Evolutionary conservation across 23 tunicate genomes (phyloP), one percentile per base, ranked within the genome.

Genomic region (Clavelina lepadiformis): DNA sequence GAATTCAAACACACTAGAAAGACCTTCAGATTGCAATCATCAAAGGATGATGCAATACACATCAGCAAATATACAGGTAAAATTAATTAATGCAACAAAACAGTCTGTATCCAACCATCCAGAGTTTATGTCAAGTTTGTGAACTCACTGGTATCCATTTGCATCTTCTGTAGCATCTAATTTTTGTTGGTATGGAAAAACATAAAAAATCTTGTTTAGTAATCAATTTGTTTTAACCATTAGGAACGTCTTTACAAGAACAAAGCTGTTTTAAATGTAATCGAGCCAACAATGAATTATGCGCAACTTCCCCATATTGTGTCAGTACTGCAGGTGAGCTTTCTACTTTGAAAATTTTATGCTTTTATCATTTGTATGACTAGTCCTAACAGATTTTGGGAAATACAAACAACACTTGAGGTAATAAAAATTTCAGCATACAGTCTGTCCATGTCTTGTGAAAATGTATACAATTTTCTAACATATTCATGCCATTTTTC

Each of bases 211-310:
- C 18, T 18, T 44, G 50, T 44, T 44, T 44, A 44, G 18, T 44
- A 13, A 44, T 44, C 13, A 44, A 13, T 44, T 44, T n/a, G n/a
- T n/a, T n/a, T n/a, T n/a, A n/a, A n/a, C n/a, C n/a, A 56, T 27
- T 63, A 87, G 96, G 96, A 78, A n/a, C 83, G 96, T 3, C 35
- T 87, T 56, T 87, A 73, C 67, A 74, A 87, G 65, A 87, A 87
- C 82, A 87, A 87, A 79, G 81, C 73, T 21, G 60, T 87, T 19
- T 46, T 87, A 26, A 87, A 87, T 44, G 73, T 79, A 6, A 67
- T 87, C 50, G 96, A 87, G 73, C 96, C 96, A 2, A 67, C 83
- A n/a, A 73, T 87, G 82, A 68, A 79, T 46, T 87, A 87, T 51
- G 96, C 96, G 5, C 96, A 87, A 35, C 76, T 87, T 19, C 96